Evolutionary conservation across 2,797 vertebrate genomes (phyloP), one percentile per base, ranked within the genome.

Genomic region (Huso huso): DNA sequence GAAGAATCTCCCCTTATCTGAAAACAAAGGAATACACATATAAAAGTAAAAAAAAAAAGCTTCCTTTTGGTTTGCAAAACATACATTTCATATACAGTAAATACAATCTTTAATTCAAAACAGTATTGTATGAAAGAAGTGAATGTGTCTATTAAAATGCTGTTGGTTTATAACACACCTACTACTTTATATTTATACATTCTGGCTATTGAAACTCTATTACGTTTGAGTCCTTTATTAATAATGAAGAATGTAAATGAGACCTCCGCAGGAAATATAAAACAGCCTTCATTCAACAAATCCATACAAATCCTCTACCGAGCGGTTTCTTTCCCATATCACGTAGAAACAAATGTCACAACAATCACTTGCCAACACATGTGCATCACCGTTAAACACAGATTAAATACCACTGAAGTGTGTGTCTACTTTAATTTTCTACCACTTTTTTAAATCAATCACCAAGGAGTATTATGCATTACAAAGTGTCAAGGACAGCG

Each of bases 1-100:
- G 78, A 97, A 96, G 78, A 97, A 90, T 78, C 90, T 90, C 15
- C 94, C 93, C 89, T 83, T 76, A 67, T 81, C 84, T 85, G 68
- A 65, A 0, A 75, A n/a, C 6, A 82, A 53, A 63, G 51, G 2
- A 51, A 61, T 55, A 15, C 5, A 52, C 55, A 10, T 49, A 50
- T 55, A 61, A 48, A 58, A 12, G 15, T 53, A 11, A 66, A 66
- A 66, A 37, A 37, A 37, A 37, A 37, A 37, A 37, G 4, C 37
- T 37, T 37, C 37, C 37, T 37, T 37, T 37, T 37, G 37, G 37
- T 37, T 37, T 48, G 59, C 6, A 60, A 61, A 61, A 61, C 8
- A 53, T 53, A 4, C 59, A 61, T 55, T 55, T 55, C 52, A 55
- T 6, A 5, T 4, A 55, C 9, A 55, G 6, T 10, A 55, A n/a